Conservation (phyloP, 2,113 vertebrate species). For the Catharus fuscescens region DNA sequence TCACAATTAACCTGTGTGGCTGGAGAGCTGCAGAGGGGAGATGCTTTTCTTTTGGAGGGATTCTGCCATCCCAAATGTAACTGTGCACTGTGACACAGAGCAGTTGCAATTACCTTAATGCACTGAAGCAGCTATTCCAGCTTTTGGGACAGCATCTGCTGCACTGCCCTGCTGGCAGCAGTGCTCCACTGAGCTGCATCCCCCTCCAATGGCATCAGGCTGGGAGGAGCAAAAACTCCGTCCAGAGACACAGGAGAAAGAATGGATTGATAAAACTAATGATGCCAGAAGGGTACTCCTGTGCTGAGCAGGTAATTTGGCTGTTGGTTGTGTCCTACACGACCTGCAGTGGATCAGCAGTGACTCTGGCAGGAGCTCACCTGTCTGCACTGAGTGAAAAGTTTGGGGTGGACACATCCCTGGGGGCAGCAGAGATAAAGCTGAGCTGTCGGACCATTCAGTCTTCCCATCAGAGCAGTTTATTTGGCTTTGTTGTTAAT, state of each 20-base stretch:
- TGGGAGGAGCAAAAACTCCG: background rate
- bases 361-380: background rate
- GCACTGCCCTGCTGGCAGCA: fast-evolving
- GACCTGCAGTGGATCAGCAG: background rate
- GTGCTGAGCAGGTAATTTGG: background rate
- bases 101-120: background rate
- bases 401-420: background rate
- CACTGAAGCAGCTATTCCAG: background rate
- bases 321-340: background rate
- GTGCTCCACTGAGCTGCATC: background rate
- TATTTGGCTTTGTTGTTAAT: slow-evolving; percentile 15
- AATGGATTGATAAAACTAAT: background rate
- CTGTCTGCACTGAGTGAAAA: background rate
- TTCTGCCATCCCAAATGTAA: background rate
- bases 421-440: background rate
- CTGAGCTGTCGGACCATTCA: background rate
- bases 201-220: background rate
- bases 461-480: background rate
- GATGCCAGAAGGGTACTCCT: background rate
- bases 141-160: background rate
- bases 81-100: background rate
- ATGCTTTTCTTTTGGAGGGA: background rate
- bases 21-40: background rate
- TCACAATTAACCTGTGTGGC: background rate
- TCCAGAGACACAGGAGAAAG: background rate